Base-by-base conservation (phyloP, 2,797 vertebrate species). In the Gymnocypris eckloni region DNA sequence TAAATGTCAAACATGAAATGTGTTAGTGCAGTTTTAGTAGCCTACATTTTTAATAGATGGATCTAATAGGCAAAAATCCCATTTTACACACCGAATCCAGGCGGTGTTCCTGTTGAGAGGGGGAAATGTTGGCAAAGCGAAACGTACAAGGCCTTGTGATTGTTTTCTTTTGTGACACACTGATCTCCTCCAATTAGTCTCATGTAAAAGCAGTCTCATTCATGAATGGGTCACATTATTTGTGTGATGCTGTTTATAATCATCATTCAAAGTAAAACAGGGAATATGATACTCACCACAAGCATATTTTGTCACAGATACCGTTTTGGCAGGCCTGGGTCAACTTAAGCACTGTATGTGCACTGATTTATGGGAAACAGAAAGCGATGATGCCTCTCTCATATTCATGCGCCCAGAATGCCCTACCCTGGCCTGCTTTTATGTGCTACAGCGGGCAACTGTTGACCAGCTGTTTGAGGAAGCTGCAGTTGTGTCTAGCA, bases 361-460 rank as follows among this genome's bases (percentile, higher is more conserved):
- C 83, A 0, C 84, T 93, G 94, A 95, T 95, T 95, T 94, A 95
- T 69, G 89, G 92, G 91, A 90, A 88, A 90, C 91, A 89, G 91
- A 91, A 92, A 91, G 90, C 87, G 87, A 90, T 83, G 89, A 92
- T 90, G 93, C 92, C 92, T 93, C 75, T 76, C 48, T 66, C 64
- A 43, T 86, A 88, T 56, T 84, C 79, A 69, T 71, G 78, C 59
- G 33, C 81, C 81, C 82, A 87, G 80, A 87, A 85, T n/a, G 45
- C 69, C 48, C 77, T 88, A 66, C 89, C 89, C 92, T 91, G 91
- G 88, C 90, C 90, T 84, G 88, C 94, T 94, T 94, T 95, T 91
- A 94, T 94, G 92, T 93, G 89, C 86, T 90, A 89, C 90, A 88
- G 89, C 89, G 86, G 91, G 90, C 94, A 95, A 95, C 94, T 95